Conservation (phyloP, 2,888 invertebrate species). For the Chesias legatella region DNA sequence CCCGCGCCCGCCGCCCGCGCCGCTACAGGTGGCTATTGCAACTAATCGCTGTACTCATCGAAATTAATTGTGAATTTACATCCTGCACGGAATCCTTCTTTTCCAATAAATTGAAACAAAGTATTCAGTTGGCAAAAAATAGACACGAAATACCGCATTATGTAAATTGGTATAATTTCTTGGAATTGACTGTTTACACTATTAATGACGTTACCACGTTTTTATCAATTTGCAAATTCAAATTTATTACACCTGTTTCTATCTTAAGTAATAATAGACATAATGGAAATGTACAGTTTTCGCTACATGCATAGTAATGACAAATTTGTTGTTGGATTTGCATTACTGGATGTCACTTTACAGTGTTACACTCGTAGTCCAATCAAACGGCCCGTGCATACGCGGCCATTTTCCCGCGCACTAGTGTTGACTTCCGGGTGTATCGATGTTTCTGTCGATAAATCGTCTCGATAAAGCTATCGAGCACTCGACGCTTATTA, state of each 20-base stretch:
- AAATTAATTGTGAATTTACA: constrained; percentile 18
- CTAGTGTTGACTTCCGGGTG: constrained; percentile 35
- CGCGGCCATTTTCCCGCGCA: constrained; percentile 46
- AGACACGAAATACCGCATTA: constrained; percentile 1
- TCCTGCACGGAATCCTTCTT: constrained; percentile 3
- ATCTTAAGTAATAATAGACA: too few species aligned
- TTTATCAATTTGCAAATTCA: too few species aligned
- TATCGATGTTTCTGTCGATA: constrained; percentile 34
- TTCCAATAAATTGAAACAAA: constrained; percentile 3
- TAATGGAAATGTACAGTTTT: too few species aligned
- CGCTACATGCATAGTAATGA: too few species aligned
- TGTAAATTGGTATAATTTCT: neutral
- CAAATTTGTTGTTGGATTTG: neutral
- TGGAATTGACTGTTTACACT: neutral
- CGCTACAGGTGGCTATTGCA: constrained; percentile 15
- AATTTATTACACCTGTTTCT: too few species aligned
- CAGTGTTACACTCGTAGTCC: constrained; percentile 33
- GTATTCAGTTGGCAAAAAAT: constrained; percentile 1
- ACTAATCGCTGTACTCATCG: constrained; percentile 14
- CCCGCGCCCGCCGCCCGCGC: constrained; percentile 1
- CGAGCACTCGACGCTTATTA: constrained; percentile 40
- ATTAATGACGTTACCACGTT: too few species aligned
- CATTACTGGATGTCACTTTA: constrained; percentile 7
- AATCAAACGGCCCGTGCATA: constrained; percentile 34
- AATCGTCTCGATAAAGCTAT: constrained; percentile 36